phyloP scores from a whole-genome alignment of 1,140 invertebrate genomes.

The Drosophila teissieri region DNA sequence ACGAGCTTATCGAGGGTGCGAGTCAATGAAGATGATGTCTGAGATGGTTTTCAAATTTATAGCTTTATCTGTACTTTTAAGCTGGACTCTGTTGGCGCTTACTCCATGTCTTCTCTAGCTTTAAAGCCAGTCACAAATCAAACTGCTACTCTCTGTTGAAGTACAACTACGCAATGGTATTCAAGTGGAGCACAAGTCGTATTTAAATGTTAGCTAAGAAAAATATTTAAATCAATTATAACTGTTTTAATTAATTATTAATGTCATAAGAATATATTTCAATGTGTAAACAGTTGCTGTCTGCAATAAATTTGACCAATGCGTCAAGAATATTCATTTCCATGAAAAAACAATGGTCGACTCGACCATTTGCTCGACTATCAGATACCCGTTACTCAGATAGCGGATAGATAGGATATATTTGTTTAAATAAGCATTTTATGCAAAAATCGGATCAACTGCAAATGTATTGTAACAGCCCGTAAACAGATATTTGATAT shows the following conservation, averaged over 20 bases:
- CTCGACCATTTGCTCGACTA: too few species aligned
- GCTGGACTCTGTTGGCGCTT: constrained; percentile 36
- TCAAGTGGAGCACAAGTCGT: constrained; percentile 70
- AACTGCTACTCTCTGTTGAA: constrained; percentile 59
- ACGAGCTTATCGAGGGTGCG: constrained; percentile 56
- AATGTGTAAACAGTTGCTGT: constrained; percentile 56
- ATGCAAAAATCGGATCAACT: too few species aligned
- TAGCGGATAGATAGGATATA: too few species aligned
- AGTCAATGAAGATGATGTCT: constrained; percentile 10
- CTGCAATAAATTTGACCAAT: constrained; percentile 55
- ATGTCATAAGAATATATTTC: constrained; percentile 60
- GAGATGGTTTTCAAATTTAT: constrained; percentile 53
- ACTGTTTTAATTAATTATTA: constrained; percentile 60
- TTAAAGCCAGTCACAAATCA: constrained; percentile 23
- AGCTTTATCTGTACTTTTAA: constrained; percentile 67
- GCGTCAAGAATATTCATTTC: constrained; percentile 7
- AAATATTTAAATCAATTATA: constrained; percentile 56
- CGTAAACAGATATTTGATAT: background rate
- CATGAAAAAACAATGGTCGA: too few species aligned
- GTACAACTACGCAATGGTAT: constrained; percentile 77
- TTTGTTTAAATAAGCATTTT: too few species aligned
- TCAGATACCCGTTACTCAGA: too few species aligned
- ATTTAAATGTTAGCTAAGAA: constrained; percentile 71
- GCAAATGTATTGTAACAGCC: too few species aligned
- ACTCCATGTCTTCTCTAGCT: constrained; percentile 68